phyloP scores from a whole-genome alignment of 2,113 vertebrate genomes.

The Chionodraco myersi region DNA sequence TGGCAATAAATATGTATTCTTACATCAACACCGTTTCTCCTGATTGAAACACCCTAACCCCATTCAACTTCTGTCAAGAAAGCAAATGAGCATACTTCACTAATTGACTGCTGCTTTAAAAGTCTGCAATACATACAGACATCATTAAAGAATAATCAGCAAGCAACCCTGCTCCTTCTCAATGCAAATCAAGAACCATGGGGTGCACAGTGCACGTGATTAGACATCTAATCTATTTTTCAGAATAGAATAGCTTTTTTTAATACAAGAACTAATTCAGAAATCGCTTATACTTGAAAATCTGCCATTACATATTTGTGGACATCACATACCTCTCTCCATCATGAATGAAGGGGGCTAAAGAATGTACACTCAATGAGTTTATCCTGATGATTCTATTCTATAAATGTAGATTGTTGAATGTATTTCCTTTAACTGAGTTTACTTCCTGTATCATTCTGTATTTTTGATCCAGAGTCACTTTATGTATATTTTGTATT shows the following conservation, averaged over 20 bases:
- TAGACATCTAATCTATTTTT: background rate
- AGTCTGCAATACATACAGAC: too few relatives aligned
- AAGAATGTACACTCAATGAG: background rate
- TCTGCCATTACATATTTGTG: background rate
- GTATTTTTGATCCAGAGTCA: background rate
- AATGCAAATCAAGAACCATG: too few relatives aligned
- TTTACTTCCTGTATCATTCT: background rate
- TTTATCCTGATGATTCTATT: background rate
- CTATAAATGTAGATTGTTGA: background rate
- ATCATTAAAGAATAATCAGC: too few relatives aligned
- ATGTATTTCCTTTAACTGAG: background rate
- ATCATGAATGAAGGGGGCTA: background rate
- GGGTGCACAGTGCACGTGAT: background rate
- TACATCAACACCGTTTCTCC: too few relatives aligned
- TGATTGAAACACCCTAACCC: too few relatives aligned
- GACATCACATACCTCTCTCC: background rate
- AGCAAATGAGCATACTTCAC: background rate
- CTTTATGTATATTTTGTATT: background rate
- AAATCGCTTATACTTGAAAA: too few relatives aligned
- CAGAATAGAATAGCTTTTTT: too few relatives aligned
- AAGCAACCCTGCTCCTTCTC: too few relatives aligned
- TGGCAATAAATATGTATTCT: too few relatives aligned
- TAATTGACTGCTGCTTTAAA: background rate
- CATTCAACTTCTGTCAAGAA: background rate
- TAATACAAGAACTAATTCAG: too few relatives aligned